Evolutionary conservation across 2,113 vertebrate genomes (phyloP), one percentile per base, ranked within the genome.

Genomic region (Trachemys scripta): DNA sequence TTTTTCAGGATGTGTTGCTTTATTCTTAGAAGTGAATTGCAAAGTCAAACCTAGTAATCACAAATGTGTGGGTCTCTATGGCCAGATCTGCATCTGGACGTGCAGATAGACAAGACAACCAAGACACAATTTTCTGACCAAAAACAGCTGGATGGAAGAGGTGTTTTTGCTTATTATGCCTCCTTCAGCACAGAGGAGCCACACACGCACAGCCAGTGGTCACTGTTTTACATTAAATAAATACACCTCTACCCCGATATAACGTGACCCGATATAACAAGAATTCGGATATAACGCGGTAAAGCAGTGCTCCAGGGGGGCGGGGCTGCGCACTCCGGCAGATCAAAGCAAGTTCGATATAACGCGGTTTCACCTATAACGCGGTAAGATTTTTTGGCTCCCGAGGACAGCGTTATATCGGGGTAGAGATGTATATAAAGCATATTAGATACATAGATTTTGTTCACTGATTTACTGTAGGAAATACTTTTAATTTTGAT

Each of bases 21-120:
- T 1, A 0, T 69, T 51, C 31, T n/a, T 17, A 51, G 59, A 51
- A 20, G 51, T 80, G 10, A 29, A 53, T 25, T 57, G 59, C 75
- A 59, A 78, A 49, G 82, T 6, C 79, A 78, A 24, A 38, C 57
- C 12, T 13, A n/a, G 59, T 79, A 83, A 35, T 83, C 47, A 11
- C 65, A 79, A 24, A 8, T 2, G 10, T 76, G 7, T 3, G 29
- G 2, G 2, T 92, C 17, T 4, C 38, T 54, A 22, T 25, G n/a
- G 38, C 53, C 75, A 85, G 81, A 2, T 5, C 5, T 88, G 8
- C 59, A 76, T 51, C 59, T 72, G 17, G 76, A 22, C 82, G 79
- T 49, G 53, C 0, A 0, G 25, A 5, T 76, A 2, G 0, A 0
- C 14, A 17, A 54, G 13, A 27, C 17, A 2, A 0, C 0, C 11